Conservation (phyloP, 2,888 invertebrate species). For the Crematogaster levior region DNA sequence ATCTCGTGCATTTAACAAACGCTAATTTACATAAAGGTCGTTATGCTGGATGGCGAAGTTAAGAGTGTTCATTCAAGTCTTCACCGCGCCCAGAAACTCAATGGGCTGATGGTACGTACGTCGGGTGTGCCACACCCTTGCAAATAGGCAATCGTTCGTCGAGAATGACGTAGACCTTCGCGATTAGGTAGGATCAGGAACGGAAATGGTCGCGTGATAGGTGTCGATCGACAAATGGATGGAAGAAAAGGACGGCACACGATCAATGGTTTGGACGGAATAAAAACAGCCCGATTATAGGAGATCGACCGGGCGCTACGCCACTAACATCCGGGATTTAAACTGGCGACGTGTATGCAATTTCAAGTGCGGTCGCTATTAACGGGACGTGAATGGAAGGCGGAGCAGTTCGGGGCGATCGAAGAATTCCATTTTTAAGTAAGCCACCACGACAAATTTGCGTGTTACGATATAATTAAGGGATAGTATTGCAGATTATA, state of each 20-base stretch:
- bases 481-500: background rate
- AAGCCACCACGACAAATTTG: background rate
- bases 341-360: slow-evolving; percentile 22
- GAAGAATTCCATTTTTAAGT: slow-evolving; percentile 9
- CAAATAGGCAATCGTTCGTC: slow-evolving; percentile 70
- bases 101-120: slow-evolving; percentile 59
- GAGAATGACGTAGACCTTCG: slow-evolving; percentile 65
- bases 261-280: slow-evolving; percentile 57
- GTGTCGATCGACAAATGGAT: slow-evolving; percentile 52
- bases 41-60: slow-evolving; percentile 43
- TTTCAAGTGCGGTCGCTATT: slow-evolving; percentile 36
- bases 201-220: slow-evolving; percentile 49
- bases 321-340: slow-evolving; percentile 35
- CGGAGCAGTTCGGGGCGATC: background rate
- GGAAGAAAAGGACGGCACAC: slow-evolving; percentile 27
- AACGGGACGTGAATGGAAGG: slow-evolving; percentile 22
- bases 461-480: slow-evolving; percentile 31
- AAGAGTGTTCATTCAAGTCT: slow-evolving; percentile 71
- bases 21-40: slow-evolving; percentile 12
- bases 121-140: slow-evolving; percentile 72
- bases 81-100: slow-evolving; percentile 73
- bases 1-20: slow-evolving; percentile 14
- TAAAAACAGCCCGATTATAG: slow-evolving; percentile 59
- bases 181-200: slow-evolving; percentile 68
- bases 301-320: slow-evolving; percentile 12